Base-by-base conservation (phyloP, 1,140 invertebrate species). In the Hyposmocoma kahamanoa region DNA sequence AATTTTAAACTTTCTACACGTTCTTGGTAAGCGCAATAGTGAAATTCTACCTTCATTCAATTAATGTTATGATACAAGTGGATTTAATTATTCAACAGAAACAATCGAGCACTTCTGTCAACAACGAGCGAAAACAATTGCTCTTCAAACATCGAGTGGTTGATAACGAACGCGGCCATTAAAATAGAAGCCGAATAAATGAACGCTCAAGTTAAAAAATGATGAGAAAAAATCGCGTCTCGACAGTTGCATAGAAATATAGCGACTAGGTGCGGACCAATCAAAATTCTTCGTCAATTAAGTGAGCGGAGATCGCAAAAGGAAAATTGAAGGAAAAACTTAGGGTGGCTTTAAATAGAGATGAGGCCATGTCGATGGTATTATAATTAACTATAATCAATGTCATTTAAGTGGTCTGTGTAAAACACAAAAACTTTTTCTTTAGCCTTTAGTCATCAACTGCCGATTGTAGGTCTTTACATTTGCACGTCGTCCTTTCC, bases 221-320 rank as follows among this genome's bases (percentile, higher is more conserved):
- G 53, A 39, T 21, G 24, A 46, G 24, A 42, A 48, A 42, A 60
- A 57, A 49, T 42, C 54, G 50, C 57, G 66, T 61, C 59, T 58
- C 68, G 62, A 64, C 63, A 68, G 75, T 77, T 81, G 82, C 78
- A 82, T 82, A 80, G 76, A 77, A 80, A 83, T 81, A 76, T 76
- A 67, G 72, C 70, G 67, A 56, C 62, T 67, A 57, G 68, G 58
- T 62, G 50, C 48, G 59, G 74, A 82, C 79, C 78, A 85, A 85
- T 85, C 82, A 85, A 85, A 85, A 85, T 83, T 80, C 78, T 73
- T 79, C 78, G 76, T 79, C 82, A 85, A 85, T 85, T 85, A 85
- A 85, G 68, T 72, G 76, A 72, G n/a, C n/a, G 67, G 67, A 80
- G 78, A 83, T 85, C 72, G 74, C 58, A 80, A 83, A 84, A 82